These are phyloP conservation scores for Esox lucius DNA, from an alignment of 2,797 vertebrate species.

Conservation along the genomic window DNA sequence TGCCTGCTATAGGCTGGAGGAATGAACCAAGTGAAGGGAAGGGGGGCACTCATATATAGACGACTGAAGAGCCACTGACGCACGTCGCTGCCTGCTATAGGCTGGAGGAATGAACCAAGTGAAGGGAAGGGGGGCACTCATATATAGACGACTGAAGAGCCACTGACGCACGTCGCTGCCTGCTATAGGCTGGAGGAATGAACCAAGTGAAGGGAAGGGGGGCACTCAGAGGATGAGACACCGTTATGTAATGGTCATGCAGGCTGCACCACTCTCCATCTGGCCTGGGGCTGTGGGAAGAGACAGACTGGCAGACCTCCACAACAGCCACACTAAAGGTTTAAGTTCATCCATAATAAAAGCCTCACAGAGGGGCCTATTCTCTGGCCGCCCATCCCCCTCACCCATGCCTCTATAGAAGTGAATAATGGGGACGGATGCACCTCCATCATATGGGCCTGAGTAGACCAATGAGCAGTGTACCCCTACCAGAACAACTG, in stretches of 20 bases:
- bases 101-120: constrained; percentile 55
- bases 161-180: constrained; percentile 24
- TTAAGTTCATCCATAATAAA: constrained; percentile 57
- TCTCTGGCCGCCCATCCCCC: constrained; percentile 35
- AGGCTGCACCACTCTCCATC: constrained; percentile 64
- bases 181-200: constrained; percentile 54
- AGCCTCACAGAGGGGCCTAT: constrained; percentile 42
- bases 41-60: constrained; percentile 38
- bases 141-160: constrained; percentile 37
- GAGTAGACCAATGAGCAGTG: constrained; percentile 39
- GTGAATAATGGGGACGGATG: constrained; percentile 3
- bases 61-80: constrained; percentile 17
- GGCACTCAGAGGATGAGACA: constrained; percentile 33
- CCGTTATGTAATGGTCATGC: constrained; percentile 73
- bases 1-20: constrained; percentile 54
- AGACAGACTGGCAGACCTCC: constrained; percentile 37
- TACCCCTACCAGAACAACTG: constrained; percentile 15
- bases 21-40: constrained; percentile 64
- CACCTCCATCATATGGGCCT: constrained; percentile 39
- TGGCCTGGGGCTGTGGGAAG: constrained; percentile 50
- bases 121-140: constrained; percentile 47
- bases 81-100: constrained; percentile 51
- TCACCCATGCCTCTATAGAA: neutral
- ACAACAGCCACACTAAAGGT: constrained; percentile 48
- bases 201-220: constrained; percentile 68